A percentile compares a stretch with the other conserved stretches of the same genome.
phyloP scores from a whole-genome alignment of 2,113 vertebrate species.

The Aramus guarauna region DNA sequence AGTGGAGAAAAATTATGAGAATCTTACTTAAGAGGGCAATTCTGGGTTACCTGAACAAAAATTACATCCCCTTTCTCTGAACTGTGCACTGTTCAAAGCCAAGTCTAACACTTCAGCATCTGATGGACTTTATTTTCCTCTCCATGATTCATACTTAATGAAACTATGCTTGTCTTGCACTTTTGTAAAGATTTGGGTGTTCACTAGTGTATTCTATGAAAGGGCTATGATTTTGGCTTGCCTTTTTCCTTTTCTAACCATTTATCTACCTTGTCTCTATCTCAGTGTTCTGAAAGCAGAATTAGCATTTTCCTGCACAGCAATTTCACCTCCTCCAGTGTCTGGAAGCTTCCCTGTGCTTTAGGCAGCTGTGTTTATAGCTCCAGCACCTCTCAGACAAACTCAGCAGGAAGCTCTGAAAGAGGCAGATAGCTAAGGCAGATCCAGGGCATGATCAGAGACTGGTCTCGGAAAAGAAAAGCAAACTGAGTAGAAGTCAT shows the following conservation, averaged over 20 bases:
- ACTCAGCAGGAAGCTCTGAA: not conserved
- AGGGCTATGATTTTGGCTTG: not conserved
- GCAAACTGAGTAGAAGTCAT: not conserved
- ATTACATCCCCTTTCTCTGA: not conserved
- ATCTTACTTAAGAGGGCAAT: not conserved
- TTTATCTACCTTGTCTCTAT: not conserved
- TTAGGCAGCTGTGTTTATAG: conserved; percentile 1
- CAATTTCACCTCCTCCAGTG: not conserved
- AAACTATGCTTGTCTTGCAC: not conserved
- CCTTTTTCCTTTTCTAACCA: not conserved
- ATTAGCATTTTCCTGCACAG: not conserved
- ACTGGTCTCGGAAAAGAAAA: not conserved
- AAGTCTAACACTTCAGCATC: not conserved
- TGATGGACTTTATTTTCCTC: not conserved
- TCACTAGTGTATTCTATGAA: not conserved
- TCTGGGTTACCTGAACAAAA: not conserved
- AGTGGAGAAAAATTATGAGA: not conserved
- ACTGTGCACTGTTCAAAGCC: not conserved
- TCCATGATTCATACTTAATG: not conserved
- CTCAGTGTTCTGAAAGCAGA: not conserved
- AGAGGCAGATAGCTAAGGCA: not conserved
- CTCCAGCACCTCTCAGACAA: not conserved
- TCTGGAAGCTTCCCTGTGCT: not conserved
- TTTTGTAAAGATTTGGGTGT: not conserved
- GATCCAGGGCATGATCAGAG: not conserved